Percentiles rank a stretch among this genome's conserved stretches.
Evolutionary conservation across 2,113 vertebrate genomes (phyloP).

Genomic region (Gnathonemus longibarbis): DNA sequence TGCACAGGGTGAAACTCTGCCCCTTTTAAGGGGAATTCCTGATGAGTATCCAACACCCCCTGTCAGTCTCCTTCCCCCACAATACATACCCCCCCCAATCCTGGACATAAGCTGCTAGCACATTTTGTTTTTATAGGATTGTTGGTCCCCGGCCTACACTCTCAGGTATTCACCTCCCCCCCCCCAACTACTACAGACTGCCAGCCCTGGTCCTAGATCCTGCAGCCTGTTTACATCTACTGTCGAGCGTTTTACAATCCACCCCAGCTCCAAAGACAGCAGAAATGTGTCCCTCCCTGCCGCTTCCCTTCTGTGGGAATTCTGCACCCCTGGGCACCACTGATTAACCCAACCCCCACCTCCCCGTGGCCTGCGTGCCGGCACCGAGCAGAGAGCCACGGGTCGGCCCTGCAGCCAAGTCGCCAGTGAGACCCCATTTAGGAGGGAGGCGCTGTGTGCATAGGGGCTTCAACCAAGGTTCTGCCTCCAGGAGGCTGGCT

Average conservation of each 20-base stretch:
- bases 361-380: neutral
- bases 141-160: constrained; percentile 27
- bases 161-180: constrained; percentile 31
- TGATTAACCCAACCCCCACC: neutral
- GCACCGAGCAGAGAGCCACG: neutral
- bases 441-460: neutral
- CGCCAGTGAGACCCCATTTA: neutral
- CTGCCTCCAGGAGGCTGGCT: neutral
- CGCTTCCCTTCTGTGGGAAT: neutral
- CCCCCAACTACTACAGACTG: neutral
- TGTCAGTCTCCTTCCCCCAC: constrained; percentile 7
- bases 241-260: neutral
- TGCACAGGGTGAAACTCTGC: constrained; percentile 28
- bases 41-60: constrained; percentile 44
- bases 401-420: neutral
- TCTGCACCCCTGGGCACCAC: neutral
- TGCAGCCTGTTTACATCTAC: constrained; percentile 30
- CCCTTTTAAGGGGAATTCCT: constrained; percentile 67
- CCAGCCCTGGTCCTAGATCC: constrained; percentile 5
- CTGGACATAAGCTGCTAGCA: constrained; percentile 7
- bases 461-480: neutral
- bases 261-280: neutral
- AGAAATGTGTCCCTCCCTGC: neutral
- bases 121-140: constrained; percentile 32
- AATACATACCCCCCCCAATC: neutral